A percentile compares a stretch with the other conserved stretches of the same genome.
These are phyloP conservation scores for Anguilla marmorata DNA, from an alignment of 2,797 vertebrate genomes.

Conservation along the genomic window DNA sequence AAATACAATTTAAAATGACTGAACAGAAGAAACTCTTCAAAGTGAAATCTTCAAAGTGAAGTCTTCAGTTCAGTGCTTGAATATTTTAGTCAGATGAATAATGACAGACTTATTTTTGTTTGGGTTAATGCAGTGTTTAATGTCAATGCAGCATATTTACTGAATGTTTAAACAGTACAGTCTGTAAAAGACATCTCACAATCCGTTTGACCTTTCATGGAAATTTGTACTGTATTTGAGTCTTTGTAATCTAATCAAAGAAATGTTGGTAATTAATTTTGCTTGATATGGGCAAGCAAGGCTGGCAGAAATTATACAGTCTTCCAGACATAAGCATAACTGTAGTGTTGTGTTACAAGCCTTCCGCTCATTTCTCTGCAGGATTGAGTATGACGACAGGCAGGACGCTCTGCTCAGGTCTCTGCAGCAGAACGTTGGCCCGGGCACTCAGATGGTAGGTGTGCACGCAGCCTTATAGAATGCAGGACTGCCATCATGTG, in stretches of 20 bases:
- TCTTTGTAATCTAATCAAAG: neutral
- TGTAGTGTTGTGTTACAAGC: neutral
- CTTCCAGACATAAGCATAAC: neutral
- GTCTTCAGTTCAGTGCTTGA: neutral
- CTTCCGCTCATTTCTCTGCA: slow-evolving; percentile 40
- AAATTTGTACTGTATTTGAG: neutral
- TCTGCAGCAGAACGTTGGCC: slow-evolving; percentile 78
- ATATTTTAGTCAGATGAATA: neutral
- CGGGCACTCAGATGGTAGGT: slow-evolving; percentile 81
- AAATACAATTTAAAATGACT: neutral
- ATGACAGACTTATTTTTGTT: neutral
- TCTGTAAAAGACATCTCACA: neutral
- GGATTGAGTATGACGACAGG: slow-evolving; percentile 87
- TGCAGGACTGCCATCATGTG: neutral
- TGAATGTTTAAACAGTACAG: neutral
- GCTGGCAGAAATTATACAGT: neutral
- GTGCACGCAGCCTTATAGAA: neutral
- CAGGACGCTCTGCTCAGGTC: slow-evolving; percentile 82
- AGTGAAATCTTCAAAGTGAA: no score
- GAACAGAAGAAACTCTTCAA: neutral
- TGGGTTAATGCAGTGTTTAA: neutral
- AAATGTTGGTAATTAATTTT: neutral
- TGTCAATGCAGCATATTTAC: neutral
- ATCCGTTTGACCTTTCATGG: neutral
- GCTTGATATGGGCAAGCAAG: neutral